Evolutionary conservation across 1,140 invertebrate genomes (phyloP), one percentile per base, ranked within the genome.

Genomic region (Chymomyza costata): DNA sequence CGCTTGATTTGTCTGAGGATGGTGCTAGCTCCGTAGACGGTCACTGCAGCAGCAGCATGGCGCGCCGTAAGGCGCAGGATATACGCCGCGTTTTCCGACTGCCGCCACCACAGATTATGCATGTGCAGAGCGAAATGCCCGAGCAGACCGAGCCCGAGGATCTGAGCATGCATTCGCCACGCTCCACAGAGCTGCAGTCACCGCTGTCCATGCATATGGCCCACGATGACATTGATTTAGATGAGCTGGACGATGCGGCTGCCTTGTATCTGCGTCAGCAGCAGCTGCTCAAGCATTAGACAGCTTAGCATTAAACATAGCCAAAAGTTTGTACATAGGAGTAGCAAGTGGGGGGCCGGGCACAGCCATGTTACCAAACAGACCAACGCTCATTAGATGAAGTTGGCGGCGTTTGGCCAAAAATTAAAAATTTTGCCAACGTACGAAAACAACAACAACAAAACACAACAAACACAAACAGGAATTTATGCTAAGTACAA

Each of bases 121-220:
- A 66, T 35, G 63, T 84, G 18, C 58, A 85, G 21, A 85, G 84
- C 13, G 80, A 87, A 2, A 71, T 87, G 34, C 67, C 91, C 2
- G 94, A 94, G 83, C 94, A 96, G 85, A 95, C 94, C 0, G 94
- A 96, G 83, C 95, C 95, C 0, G 94, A 96, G 83, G 94, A 96
- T 82, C 86, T 96, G 14, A 92, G 91, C 5, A 91, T 93, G 88
- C 82, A 80, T 34, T 83, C 83, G 28, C 80, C 83, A 3, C 71
- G 74, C 68, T 86, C 48, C 68, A 45, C 62, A 1, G 64, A 52
- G 8, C 67, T 15, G 2, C 43, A 44, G 10, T 38, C 37, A 11
- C 39, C 31, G 2, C 34, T 45, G 19, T 39, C 60, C 3, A 13
- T 21, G 45, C 70, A 30, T 41, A 65, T 10, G 49, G 67, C 3